A percentile compares a stretch with the other conserved stretches of the same genome.
Evolutionary conservation across 2,113 vertebrate species (phyloP).

Genomic region (Coreoperca whiteheadi): DNA sequence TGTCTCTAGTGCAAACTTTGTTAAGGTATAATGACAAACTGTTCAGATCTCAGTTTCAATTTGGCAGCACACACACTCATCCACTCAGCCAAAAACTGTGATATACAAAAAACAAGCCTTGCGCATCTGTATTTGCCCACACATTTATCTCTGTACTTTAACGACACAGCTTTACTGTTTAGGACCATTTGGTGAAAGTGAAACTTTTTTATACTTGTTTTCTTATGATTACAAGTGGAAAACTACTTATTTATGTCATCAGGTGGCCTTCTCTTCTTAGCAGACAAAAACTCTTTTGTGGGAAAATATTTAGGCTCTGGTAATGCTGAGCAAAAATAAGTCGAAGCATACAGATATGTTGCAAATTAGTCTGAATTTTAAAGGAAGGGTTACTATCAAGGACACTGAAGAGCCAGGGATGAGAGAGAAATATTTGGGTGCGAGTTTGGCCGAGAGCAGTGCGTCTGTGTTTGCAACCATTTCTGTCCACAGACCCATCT

Average conservation of each 20-base stretch:
- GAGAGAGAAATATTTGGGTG: slow-evolving; percentile 2
- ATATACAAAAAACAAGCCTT: background rate
- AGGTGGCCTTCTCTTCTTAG: background rate
- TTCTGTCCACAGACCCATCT: slow-evolving; percentile 56
- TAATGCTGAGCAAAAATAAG: too few relatives aligned
- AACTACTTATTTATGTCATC: background rate
- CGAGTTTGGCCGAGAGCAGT: slow-evolving; percentile 13
- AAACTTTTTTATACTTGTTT: too few relatives aligned
- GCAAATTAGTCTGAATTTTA: background rate
- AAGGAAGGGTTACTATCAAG: background rate
- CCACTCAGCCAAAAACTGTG: background rate
- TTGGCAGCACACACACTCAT: too few relatives aligned
- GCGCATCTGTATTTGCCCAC: background rate
- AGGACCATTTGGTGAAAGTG: too few relatives aligned
- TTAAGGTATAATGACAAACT: background rate
- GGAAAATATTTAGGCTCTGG: too few relatives aligned
- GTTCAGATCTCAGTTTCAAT: too few relatives aligned
- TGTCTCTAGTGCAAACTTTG: background rate
- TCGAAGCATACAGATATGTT: background rate
- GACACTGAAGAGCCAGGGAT: background rate
- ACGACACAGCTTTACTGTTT: background rate
- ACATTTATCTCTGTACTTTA: background rate
- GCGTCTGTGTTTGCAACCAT: slow-evolving; percentile 10
- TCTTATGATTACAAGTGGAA: background rate
- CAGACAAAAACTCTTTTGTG: background rate